Evolutionary conservation across 2,888 invertebrate genomes (phyloP), one percentile per base, ranked within the genome.

Genomic region (Seladonia tumulorum): DNA sequence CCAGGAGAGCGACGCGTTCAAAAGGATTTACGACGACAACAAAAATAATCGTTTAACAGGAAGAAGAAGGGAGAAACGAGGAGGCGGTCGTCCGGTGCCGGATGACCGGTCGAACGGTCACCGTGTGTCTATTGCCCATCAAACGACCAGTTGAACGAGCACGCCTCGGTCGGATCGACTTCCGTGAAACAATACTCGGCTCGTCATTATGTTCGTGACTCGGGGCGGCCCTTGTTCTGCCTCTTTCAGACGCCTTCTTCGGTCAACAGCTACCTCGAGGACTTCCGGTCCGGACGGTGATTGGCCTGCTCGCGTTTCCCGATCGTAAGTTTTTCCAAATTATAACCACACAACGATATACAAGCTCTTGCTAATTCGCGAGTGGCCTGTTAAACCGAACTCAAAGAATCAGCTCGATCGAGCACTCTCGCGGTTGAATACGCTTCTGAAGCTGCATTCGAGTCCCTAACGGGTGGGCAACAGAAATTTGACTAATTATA

Each of bases 1-100:
- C 87, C 80, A 88, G 87, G 72, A 85, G 89, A 92, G 91, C 91
- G 91, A 88, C 87, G 87, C 89, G 87, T 92, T 92, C 91, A 89
- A 92, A 91, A 91, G 91, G 90, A 92, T 92, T 92, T 92, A 92
- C 90, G 92, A 92, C 92, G 91, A 91, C 92, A 92, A 92, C 92
- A 92, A 92, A 92, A 92, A 92, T 92, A 91, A 92, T 91, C 92
- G 92, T 92, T 92, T 91, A 92, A 92, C 91, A 85, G 76, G 88
- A 81, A 81, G 66, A 68, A 35, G 74, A 22, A 63, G 80, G 74
- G 73, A 72, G 84, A 49, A 66, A 66, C 45, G 47, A 82, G 71
- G 79, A 79, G 78, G 39, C 79, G 85, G 83, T 85, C 76, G 83
- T 90, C 78, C 75, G 75, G 72, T 76, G 81, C 78, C 35, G 86